Conservation (phyloP, 2,113 vertebrate genomes). For the Elachura formosa region DNA sequence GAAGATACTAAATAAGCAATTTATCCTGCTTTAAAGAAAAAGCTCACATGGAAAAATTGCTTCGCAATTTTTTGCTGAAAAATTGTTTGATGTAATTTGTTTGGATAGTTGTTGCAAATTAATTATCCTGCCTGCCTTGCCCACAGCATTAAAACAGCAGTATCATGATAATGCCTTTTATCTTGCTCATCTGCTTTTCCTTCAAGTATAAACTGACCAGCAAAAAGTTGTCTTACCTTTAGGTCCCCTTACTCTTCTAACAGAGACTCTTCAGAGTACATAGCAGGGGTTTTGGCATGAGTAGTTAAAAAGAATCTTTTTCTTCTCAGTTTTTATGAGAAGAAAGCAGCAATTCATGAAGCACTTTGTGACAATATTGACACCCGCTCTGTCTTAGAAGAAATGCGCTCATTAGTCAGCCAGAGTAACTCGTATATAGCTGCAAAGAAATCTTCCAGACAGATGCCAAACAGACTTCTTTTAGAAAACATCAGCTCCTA, state of each 20-base stretch:
- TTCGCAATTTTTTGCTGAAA: too few species aligned
- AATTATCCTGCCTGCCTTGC: not conserved
- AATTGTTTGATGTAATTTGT: not conserved
- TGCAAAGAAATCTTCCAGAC: conserved; percentile 77
- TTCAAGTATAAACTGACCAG: not conserved
- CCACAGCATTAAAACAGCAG: not conserved
- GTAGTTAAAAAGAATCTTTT: not conserved
- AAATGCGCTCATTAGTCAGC: conserved; percentile 85
- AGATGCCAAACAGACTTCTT: conserved; percentile 82
- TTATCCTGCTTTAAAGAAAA: not conserved
- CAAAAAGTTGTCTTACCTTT: not conserved
- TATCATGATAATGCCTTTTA: not conserved
- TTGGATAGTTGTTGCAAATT: not conserved
- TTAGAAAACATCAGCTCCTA: conserved; percentile 79
- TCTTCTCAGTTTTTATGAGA: conserved; percentile 80
- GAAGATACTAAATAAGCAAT: not conserved
- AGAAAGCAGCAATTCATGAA: conserved; percentile 80
- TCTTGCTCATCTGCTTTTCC: not conserved
- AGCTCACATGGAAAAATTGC: not conserved
- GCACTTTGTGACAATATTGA: conserved; percentile 94
- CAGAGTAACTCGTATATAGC: conserved; percentile 92
- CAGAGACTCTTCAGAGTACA: not conserved
- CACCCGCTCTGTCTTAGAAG: conserved; percentile 87
- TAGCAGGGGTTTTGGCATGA: not conserved
- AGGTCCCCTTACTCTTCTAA: not conserved